Evolutionary conservation across 2,888 invertebrate genomes (phyloP), one percentile per base, ranked within the genome.

Genomic region (Drosophila mimica): DNA sequence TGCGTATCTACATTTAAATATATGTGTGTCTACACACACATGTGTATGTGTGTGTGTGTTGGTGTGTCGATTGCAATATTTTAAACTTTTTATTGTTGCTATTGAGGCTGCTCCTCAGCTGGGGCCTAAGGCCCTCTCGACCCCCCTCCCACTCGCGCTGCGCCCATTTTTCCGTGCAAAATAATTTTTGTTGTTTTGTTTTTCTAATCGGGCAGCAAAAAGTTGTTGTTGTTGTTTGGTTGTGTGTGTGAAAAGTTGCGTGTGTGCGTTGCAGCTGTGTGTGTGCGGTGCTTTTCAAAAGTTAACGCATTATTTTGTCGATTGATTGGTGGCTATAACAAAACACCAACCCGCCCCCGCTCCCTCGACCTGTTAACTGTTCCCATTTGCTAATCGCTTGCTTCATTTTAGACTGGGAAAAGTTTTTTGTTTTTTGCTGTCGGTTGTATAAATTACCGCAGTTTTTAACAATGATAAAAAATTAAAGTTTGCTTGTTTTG

Each of bases 251-350:
- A 58, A 88, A 89, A 84, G 84, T 89, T 84, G 84, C 84, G 84
- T 89, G 88, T 78, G 87, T 81, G 79, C 78, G 83, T 74, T 81
- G 81, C 77, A 76, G 70, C 70, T 82, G 79, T 79, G 46, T 46
- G 28, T 46, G 38, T 38, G 69, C 62, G 56, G 69, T 57, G 70
- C 68, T 49, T 65, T 71, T 65, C 70, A 82, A 91, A 88, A 88
- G 88, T 88, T 88, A 89, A 88, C 88, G 91, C 88, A 88, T 88
- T 88, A 91, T 88, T 90, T 91, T 88, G 86, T 76, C 88, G 88
- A 88, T 88, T 89, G 88, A 89, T 90, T 81, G 83, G 65, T 70
- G 62, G 70, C 71, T 53, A 57, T 57, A 56, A 56, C 56, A 46
- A 46, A 46, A 30, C 28, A 53, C 58, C 36, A 48, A 9, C 40